Evolutionary conservation across 1,140 invertebrate species (phyloP), one percentile per base, ranked within the genome.

Genomic region (Drosophila bipectinata): DNA sequence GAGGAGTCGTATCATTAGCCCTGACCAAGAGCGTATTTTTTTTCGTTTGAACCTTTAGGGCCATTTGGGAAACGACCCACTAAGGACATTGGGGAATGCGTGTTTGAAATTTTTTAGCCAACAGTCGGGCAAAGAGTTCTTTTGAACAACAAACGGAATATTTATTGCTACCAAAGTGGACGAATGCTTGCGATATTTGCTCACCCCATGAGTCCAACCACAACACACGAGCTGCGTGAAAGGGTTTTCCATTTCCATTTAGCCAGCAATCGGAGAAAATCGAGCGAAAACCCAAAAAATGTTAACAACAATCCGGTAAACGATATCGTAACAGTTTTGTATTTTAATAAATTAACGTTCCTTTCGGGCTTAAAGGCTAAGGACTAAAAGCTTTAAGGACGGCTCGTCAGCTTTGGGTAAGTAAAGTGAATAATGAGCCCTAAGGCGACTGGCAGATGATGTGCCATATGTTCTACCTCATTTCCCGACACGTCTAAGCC

Each of bases 101-200:
- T 52, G 55, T 57, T 52, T 72, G 14, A 47, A 62, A 62, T 45
- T 21, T 34, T 52, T 15, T 15, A 30, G 12, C 52, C 41, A 47
- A 14, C 24, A 61, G 55, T 26, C 51, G 21, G n/a, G 15, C 48
- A 76, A 79, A 58, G 60, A 61, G 79, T 84, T 34, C 51, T 44
- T 80, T 74, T 66, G n/a, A 67, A 71, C 57, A 63, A 57, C 66
- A 76, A 72, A 88, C 55, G 60, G 71, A 81, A 78, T 79, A 81
- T 88, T 88, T 88, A 79, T 87, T 72, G 61, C 56, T 53, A 51
- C 52, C 48, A 39, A 69, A 56, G 21, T 45, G 41, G 30, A 9
- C 7, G 39, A 54, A 37, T 39, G 45, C 12, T 54, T 34, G 41
- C 21, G 18, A 45, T 52, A 57, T 60, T 49, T 53, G 62, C 41